These are phyloP conservation scores for Orthosia gothica DNA, from an alignment of 2,888 invertebrate species.

Conservation along the genomic window DNA sequence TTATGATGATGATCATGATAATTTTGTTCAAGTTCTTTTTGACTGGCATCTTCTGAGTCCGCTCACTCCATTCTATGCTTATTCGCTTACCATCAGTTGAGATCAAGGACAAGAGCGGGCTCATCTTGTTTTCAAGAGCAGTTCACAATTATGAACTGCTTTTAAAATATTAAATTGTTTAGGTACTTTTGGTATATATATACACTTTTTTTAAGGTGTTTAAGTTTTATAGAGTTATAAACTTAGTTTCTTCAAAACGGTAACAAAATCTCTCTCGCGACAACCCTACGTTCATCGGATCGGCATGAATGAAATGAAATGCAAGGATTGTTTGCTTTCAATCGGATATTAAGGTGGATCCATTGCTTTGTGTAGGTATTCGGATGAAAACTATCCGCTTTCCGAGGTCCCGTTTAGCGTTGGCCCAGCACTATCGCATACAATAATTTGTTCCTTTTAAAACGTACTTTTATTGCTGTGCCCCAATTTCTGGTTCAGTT, in stretches of 20 bases:
- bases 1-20: no score
- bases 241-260: no score
- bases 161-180: no score
- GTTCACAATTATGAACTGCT: no score
- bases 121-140: no score
- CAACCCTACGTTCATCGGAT: constrained; percentile 69
- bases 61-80: no score
- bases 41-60: background rate
- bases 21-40: no score
- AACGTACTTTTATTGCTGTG: constrained; percentile 42
- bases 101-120: no score
- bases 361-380: constrained; percentile 66
- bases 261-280: background rate
- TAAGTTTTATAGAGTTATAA: no score
- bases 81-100: no score
- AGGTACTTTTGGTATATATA: no score
- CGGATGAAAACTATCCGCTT: constrained; percentile 68
- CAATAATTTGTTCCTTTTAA: constrained; percentile 44
- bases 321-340: constrained; percentile 78
- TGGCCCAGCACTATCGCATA: constrained; percentile 46
- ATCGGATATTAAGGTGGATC: constrained; percentile 77
- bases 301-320: constrained; percentile 77
- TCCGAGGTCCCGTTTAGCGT: constrained; percentile 29
- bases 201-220: no score
- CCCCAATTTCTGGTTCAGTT: constrained; percentile 34